Evolutionary conservation across 2,797 vertebrate species (phyloP).

Genomic region (Cirrhinus molitorella): DNA sequence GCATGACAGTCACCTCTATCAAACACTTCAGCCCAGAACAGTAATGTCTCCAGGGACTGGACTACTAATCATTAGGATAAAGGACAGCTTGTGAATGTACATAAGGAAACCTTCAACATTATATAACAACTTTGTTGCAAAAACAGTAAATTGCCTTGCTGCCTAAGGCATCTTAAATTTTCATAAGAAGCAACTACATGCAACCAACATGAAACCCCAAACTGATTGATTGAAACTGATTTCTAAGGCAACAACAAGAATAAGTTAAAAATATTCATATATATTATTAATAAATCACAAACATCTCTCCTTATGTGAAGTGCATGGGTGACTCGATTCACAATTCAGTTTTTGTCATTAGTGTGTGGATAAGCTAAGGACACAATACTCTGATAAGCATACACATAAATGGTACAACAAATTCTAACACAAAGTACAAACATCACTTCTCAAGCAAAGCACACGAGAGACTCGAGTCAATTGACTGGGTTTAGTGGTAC

Average conservation of each 20-base stretch:
- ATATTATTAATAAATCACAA: not conserved
- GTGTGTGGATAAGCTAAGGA: too few species aligned
- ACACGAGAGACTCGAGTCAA: too few species aligned
- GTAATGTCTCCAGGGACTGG: not conserved
- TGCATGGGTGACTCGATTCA: not conserved
- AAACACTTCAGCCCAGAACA: not conserved
- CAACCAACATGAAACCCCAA: not conserved
- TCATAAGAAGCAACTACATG: not conserved
- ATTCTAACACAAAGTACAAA: too few species aligned
- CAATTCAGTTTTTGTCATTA: not conserved
- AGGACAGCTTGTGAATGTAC: not conserved
- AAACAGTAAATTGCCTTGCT: not conserved
- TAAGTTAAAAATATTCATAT: not conserved
- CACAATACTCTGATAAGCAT: too few species aligned
- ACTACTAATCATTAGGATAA: not conserved
- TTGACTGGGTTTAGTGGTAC: too few species aligned
- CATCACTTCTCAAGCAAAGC: too few species aligned
- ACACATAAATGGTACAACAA: too few species aligned
- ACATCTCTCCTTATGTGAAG: not conserved
- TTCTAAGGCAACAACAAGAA: not conserved
- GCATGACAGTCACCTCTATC: slow-evolving; percentile 21
- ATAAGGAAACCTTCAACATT: not conserved
- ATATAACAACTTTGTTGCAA: not conserved
- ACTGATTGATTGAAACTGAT: not conserved
- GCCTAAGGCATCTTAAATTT: not conserved